Evolutionary conservation across 2,888 invertebrate species (phyloP).

Genomic region (Diadegma fenestrale): DNA sequence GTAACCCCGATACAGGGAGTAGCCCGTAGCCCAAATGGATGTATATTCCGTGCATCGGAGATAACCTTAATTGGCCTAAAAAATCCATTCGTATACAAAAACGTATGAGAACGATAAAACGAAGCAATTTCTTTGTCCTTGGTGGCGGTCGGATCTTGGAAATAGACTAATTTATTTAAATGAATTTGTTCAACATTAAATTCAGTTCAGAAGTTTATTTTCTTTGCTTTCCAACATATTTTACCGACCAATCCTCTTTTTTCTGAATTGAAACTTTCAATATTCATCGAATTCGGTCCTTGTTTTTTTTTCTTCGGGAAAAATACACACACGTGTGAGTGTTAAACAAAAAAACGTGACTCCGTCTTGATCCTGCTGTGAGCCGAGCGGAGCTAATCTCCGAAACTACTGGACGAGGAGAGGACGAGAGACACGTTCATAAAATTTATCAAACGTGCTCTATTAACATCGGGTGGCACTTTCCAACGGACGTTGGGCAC

Average conservation of each 20-base stretch:
- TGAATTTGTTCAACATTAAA: neutral
- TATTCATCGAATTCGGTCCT: neutral
- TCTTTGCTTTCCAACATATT: neutral
- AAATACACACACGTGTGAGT: constrained; percentile 21
- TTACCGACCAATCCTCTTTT: neutral
- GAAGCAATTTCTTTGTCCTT: constrained; percentile 22
- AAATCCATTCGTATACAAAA: constrained; percentile 73
- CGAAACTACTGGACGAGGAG: neutral
- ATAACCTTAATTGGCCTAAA: constrained; percentile 77
- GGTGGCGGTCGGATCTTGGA: neutral
- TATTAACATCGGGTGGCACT: constrained; percentile 62
- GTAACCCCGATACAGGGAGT: constrained; percentile 63
- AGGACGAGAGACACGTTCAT: neutral
- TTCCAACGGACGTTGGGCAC: constrained; percentile 80
- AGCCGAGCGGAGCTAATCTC: constrained; percentile 30
- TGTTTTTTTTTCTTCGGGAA: constrained; percentile 53
- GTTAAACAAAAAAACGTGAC: constrained; percentile 19
- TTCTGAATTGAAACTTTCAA: neutral
- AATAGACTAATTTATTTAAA: constrained; percentile 24
- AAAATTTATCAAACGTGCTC: constrained; percentile 60
- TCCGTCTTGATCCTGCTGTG: neutral
- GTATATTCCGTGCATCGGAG: constrained; percentile 76
- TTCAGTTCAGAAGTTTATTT: neutral
- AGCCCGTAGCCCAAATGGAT: constrained; percentile 66
- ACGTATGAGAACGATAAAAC: constrained; percentile 10